phyloP scores from a whole-genome alignment of 1,140 invertebrate genomes.

The Psix sp. region DNA sequence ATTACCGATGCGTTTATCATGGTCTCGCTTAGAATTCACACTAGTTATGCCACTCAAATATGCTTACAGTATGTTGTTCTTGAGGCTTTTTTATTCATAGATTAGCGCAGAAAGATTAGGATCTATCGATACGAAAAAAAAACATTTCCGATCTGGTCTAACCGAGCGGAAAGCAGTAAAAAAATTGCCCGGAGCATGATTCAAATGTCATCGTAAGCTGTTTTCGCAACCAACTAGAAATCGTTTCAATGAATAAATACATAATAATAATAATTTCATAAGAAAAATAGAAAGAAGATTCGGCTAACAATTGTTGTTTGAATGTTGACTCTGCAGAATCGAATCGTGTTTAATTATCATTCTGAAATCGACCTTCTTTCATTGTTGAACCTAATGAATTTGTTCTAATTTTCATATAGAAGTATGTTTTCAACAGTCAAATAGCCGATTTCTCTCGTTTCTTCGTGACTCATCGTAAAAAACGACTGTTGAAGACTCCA shows the following conservation, averaged over 20 bases:
- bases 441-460: conserved; percentile 14
- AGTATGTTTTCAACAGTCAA: conserved; percentile 11
- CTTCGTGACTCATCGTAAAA: conserved; percentile 24
- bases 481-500: conserved; percentile 8
- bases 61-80: conserved; percentile 36
- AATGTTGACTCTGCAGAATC: not conserved
- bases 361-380: conserved; percentile 20
- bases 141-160: too few species aligned
- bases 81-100: not conserved
- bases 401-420: conserved; percentile 23
- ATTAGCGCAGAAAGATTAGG: too few species aligned
- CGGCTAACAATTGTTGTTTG: conserved; percentile 1
- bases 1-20: conserved; percentile 29
- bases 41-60: conserved; percentile 32
- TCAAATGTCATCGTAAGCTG: too few species aligned
- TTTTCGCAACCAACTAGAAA: too few species aligned
- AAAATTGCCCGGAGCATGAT: too few species aligned
- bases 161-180: too few species aligned
- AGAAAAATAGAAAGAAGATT: not conserved
- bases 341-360: conserved; percentile 15
- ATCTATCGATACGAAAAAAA: too few species aligned
- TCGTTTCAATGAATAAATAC: too few species aligned
- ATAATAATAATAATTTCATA: not conserved
- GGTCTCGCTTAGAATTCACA: conserved; percentile 43
- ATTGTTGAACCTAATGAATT: conserved; percentile 21